Evolutionary conservation across 2,888 invertebrate species (phyloP).

Genomic region (Ophion ellenae): DNA sequence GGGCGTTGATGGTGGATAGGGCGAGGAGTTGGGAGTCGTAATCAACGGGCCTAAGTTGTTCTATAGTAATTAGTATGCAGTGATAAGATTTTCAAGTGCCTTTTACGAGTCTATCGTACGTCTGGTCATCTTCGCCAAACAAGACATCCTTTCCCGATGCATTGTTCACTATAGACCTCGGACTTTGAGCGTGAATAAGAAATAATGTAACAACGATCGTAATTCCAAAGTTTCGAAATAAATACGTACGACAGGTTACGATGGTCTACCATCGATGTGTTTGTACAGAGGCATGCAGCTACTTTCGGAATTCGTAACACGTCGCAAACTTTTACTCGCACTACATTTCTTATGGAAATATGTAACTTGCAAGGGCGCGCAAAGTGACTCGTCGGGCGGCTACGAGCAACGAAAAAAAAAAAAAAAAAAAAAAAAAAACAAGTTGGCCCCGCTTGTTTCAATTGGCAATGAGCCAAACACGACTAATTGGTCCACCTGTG

Average conservation of each 20-base stretch:
- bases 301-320: slow-evolving; percentile 79
- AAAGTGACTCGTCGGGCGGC: slow-evolving; percentile 41
- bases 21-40: neutral
- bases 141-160: slow-evolving; percentile 12
- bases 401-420: neutral
- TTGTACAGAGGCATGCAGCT: slow-evolving; percentile 78
- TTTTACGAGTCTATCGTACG: slow-evolving; percentile 41
- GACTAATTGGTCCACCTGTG: slow-evolving; percentile 78
- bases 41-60: slow-evolving; percentile 32
- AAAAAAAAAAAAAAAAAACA: neutral
- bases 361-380: slow-evolving; percentile 46
- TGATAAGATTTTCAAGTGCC: slow-evolving; percentile 55
- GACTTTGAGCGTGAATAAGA: slow-evolving; percentile 35
- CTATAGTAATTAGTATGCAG: slow-evolving; percentile 54
- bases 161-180: slow-evolving; percentile 24
- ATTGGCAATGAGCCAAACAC: slow-evolving; percentile 44
- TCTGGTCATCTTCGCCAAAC: slow-evolving; percentile 34
- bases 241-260: neutral
- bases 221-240: slow-evolving; percentile 11
- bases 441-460: neutral
- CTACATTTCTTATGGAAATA: slow-evolving; percentile 83
- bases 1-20: slow-evolving; percentile 29
- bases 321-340: slow-evolving; percentile 69
- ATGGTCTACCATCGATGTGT: slow-evolving; percentile 26
- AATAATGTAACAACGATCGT: slow-evolving; percentile 48